These are phyloP conservation scores for Spodoptera littoralis DNA, from an alignment of 2,888 invertebrate genomes.

Conservation along the genomic window DNA sequence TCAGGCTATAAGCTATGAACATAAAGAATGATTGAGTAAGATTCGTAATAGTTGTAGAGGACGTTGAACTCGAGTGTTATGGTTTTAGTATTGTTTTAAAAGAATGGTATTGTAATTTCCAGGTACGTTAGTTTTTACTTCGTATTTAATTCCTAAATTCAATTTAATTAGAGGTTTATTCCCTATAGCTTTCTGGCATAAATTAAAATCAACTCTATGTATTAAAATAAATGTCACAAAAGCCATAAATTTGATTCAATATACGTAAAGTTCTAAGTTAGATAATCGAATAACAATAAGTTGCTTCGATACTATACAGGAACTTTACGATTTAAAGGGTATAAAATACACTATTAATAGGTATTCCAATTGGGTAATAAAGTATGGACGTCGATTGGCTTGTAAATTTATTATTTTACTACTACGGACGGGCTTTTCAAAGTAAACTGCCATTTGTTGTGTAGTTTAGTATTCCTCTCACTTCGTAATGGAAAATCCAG, in stretches of 20 bases:
- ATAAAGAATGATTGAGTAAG: too few relatives aligned
- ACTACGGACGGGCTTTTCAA: conserved; percentile 11
- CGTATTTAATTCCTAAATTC: too few relatives aligned
- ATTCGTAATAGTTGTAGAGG: too few relatives aligned
- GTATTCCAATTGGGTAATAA: conserved; percentile 19
- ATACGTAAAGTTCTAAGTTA: neutral
- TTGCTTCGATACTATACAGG: conserved; percentile 7
- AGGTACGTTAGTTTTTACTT: too few relatives aligned
- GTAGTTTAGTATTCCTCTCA: conserved; percentile 30
- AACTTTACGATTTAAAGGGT: conserved; percentile 16
- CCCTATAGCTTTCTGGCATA: too few relatives aligned
- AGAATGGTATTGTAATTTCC: too few relatives aligned
- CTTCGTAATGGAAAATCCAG: conserved; percentile 23
- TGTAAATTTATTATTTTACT: conserved; percentile 40
- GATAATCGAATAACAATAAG: conserved; percentile 17
- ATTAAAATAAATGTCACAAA: too few relatives aligned
- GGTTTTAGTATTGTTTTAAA: too few relatives aligned
- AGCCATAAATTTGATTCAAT: neutral
- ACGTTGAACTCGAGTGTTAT: too few relatives aligned
- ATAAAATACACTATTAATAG: conserved; percentile 27
- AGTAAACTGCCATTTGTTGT: conserved; percentile 25
- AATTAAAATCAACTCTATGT: too few relatives aligned
- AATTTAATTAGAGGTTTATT: too few relatives aligned
- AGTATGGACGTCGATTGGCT: conserved; percentile 10
- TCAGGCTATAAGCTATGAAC: too few relatives aligned